Percentiles rank a stretch among this genome's conserved stretches.
These are phyloP conservation scores for Urocynchramus pylzowi DNA, from an alignment of 2,113 vertebrate species.

Conservation along the genomic window DNA sequence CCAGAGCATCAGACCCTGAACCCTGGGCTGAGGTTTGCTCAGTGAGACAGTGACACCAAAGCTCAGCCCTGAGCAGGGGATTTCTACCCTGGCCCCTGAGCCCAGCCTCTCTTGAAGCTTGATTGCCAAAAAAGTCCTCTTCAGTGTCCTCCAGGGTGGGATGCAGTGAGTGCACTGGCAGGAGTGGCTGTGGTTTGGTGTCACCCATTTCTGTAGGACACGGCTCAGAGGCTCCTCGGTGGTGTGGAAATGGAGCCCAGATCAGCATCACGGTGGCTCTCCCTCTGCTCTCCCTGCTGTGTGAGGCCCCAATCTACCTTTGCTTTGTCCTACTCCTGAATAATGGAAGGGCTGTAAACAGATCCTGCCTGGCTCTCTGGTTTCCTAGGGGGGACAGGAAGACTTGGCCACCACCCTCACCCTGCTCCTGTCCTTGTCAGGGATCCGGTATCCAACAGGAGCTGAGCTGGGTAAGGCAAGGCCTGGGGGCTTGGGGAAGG, in stretches of 20 bases:
- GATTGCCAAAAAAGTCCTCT: not conserved
- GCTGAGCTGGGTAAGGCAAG: not conserved
- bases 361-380: not conserved
- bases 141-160: not conserved
- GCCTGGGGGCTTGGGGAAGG: not conserved
- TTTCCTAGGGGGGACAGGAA: not conserved
- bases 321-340: not conserved
- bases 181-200: not conserved
- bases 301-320: not conserved
- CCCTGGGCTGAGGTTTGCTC: not conserved
- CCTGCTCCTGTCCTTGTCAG: not conserved
- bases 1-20: not conserved
- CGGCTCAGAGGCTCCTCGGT: fast-evolving
- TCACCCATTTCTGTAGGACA: fast-evolving
- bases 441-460: not conserved
- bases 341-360: conserved; percentile 12
- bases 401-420: not conserved
- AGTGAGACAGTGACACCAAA: not conserved
- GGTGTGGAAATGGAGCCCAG: not conserved
- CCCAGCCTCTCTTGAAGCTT: not conserved
- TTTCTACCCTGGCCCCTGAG: not conserved
- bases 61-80: not conserved
- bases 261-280: fast-evolving
- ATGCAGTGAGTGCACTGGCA: not conserved
- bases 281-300: too few relatives aligned